A percentile compares a stretch with the other conserved stretches of the same genome.
Evolutionary conservation across 1,140 invertebrate species (phyloP).

Genomic region (Holotrichia oblita): DNA sequence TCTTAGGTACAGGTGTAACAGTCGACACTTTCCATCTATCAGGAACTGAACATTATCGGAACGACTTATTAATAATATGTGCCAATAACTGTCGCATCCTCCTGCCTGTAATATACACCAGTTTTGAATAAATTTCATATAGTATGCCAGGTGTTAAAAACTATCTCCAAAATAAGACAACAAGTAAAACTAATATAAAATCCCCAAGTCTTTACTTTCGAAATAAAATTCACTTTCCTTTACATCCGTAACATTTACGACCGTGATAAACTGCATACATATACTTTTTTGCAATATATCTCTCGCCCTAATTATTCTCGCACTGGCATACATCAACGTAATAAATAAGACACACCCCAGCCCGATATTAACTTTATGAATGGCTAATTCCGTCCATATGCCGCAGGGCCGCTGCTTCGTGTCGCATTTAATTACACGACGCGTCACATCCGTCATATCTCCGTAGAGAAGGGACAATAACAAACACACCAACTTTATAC

Average conservation of each 20-base stretch:
- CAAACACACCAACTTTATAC: neutral
- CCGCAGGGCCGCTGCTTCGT: neutral
- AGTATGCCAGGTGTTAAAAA: no score
- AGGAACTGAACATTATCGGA: no score
- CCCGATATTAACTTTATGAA: slow-evolving; percentile 32
- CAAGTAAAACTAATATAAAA: no score
- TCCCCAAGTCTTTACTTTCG: no score
- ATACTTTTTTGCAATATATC: neutral
- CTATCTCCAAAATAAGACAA: no score
- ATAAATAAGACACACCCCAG: slow-evolving; percentile 16
- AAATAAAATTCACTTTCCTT: no score
- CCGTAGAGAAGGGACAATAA: neutral
- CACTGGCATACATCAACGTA: slow-evolving; percentile 4
- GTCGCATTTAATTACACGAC: slow-evolving; percentile 5
- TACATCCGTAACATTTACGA: neutral
- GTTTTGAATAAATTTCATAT: no score
- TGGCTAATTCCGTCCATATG: slow-evolving; percentile 27
- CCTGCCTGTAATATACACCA: no score
- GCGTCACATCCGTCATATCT: slow-evolving; percentile 2
- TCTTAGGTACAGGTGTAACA: no score
- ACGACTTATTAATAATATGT: no score
- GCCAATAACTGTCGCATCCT: no score
- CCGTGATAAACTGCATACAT: slow-evolving; percentile 2
- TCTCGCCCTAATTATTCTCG: neutral
- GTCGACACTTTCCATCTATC: no score